phyloP scores from a whole-genome alignment of 2,797 vertebrate species.

The Pogonophryne albipinna region DNA sequence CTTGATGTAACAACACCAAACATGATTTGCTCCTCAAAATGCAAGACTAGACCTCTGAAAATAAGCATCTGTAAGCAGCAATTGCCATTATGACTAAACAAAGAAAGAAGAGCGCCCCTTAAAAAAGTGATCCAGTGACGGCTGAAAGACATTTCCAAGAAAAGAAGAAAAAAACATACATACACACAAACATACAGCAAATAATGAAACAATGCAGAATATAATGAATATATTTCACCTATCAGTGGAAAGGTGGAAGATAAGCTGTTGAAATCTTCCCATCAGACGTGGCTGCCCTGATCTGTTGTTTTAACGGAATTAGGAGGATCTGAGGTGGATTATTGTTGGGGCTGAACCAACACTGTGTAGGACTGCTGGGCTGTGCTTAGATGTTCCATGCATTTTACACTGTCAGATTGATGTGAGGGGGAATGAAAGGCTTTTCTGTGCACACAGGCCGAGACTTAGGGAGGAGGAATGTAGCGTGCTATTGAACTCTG shows the following conservation, averaged over 20 bases:
- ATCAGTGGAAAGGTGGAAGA: constrained; percentile 59
- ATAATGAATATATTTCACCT: constrained; percentile 47
- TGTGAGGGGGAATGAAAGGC: constrained; percentile 79
- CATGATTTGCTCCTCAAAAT: too few relatives aligned
- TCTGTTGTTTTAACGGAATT: constrained; percentile 82
- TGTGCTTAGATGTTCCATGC: constrained; percentile 78
- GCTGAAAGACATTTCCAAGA: too few relatives aligned
- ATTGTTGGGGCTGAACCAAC: constrained; percentile 73
- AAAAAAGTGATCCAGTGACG: neutral
- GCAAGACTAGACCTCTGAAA: too few relatives aligned
- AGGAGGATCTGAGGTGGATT: constrained; percentile 78
- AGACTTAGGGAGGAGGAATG: constrained; percentile 71
- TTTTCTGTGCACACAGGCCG: constrained; percentile 79
- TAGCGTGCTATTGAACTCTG: constrained; percentile 73
- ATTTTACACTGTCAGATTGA: constrained; percentile 79
- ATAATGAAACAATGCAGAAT: constrained; percentile 44
- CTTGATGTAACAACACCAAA: too few relatives aligned
- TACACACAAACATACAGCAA: constrained; percentile 36
- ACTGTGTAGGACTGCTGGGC: constrained; percentile 64
- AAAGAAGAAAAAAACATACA: neutral
- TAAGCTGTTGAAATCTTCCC: constrained; percentile 73
- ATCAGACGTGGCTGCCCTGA: constrained; percentile 72
- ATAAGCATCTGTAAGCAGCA: too few relatives aligned
- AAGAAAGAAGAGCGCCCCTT: neutral
- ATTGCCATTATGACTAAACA: neutral